phyloP scores from a whole-genome alignment of 2,888 invertebrate genomes.

The Siphlonurus alternatus region DNA sequence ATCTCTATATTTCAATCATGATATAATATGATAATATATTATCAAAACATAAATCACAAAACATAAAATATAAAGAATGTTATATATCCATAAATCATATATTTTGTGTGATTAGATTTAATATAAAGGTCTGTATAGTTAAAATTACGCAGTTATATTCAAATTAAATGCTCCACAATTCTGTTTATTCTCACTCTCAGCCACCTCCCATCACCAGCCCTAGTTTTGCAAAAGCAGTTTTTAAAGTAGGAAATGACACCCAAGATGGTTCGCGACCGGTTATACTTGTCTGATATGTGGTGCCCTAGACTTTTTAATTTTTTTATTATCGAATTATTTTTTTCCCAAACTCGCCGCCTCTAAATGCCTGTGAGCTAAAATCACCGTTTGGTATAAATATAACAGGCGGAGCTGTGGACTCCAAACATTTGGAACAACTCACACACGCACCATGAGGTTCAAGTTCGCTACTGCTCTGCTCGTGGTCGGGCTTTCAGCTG shows the following conservation, averaged over 20 bases:
- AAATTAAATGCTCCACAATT: no score
- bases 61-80: no score
- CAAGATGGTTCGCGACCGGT: neutral
- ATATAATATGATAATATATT: no score
- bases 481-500: neutral
- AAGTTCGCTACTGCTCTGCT: neutral
- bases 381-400: neutral
- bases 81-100: no score
- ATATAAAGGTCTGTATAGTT: no score
- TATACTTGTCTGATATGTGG: neutral
- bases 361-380: neutral
- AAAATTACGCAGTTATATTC: no score
- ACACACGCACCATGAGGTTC: neutral
- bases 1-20: no score
- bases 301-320: neutral
- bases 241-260: neutral
- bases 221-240: neutral
- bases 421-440: neutral
- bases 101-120: no score
- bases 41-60: no score
- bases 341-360: neutral
- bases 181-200: no score
- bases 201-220: neutral
- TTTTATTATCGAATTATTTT: neutral
- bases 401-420: neutral